Percentiles rank a stretch among this genome's conserved stretches.
Conservation (phyloP, 1,140 invertebrate species). For the Drosophila parvula region DNA sequence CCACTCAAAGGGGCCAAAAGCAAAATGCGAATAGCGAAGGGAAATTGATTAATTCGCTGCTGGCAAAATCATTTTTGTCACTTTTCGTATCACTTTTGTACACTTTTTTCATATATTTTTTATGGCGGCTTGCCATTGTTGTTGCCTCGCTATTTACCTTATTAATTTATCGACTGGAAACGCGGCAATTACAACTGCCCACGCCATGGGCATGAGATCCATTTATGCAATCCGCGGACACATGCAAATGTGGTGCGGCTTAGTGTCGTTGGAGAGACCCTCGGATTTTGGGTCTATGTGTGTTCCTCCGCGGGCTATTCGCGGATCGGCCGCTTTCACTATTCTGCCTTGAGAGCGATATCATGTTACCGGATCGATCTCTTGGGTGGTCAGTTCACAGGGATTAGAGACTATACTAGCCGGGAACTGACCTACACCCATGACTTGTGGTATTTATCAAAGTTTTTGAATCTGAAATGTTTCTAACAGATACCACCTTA, state of each 20-base stretch:
- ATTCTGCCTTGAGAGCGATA: constrained; percentile 70
- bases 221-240: constrained; percentile 66
- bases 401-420: constrained; percentile 8
- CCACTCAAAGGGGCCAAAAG: constrained; percentile 20
- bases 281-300: constrained; percentile 12
- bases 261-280: constrained; percentile 69
- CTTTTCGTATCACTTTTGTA: constrained; percentile 36
- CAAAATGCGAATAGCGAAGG: constrained; percentile 42
- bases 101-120: constrained; percentile 18
- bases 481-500: not conserved
- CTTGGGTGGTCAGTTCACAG: constrained; percentile 4
- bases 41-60: constrained; percentile 54
- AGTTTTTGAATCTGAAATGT: not conserved
- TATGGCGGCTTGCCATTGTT: constrained; percentile 13
- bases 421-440: constrained; percentile 34
- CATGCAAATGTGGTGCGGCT: constrained; percentile 69
- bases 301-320: constrained; percentile 47
- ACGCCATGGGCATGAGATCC: constrained; percentile 31
- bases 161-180: constrained; percentile 53
- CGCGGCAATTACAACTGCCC: constrained; percentile 49
- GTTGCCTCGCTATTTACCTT: constrained; percentile 36
- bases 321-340: constrained; percentile 63
- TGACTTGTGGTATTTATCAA: constrained; percentile 3
- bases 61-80: constrained; percentile 69
- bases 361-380: constrained; percentile 21